Evolutionary conservation across 2,797 vertebrate species (phyloP).

Genomic region (Zenarchopterus dispar): DNA sequence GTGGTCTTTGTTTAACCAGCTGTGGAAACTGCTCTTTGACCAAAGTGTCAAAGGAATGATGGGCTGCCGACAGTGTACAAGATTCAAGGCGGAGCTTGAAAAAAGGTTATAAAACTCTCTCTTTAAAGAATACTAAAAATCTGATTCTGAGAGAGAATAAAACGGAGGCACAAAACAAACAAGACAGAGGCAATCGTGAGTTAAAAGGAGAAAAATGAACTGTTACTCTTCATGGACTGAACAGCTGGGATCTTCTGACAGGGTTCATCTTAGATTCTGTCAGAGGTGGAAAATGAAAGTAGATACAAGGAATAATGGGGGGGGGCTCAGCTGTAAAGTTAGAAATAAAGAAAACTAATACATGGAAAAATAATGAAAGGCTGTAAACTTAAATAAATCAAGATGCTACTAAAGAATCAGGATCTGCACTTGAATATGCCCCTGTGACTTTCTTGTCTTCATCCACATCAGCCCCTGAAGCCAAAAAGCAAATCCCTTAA

Average conservation of each 20-base stretch:
- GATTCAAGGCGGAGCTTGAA: conserved; percentile 7
- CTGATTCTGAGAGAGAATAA: not conserved
- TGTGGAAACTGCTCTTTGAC: conserved; percentile 69
- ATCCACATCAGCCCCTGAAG: conserved; percentile 41
- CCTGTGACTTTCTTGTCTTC: conserved; percentile 39
- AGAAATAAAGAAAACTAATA: not conserved
- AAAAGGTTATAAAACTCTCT: conserved; percentile 30
- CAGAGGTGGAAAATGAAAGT: conserved; percentile 2
- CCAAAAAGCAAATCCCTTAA: conserved; percentile 32
- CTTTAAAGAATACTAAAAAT: not conserved
- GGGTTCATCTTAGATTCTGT: conserved; percentile 8
- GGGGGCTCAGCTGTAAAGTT: not conserved
- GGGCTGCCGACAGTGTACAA: conserved; percentile 18
- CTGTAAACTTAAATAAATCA: conserved; percentile 12
- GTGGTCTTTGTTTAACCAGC: conserved; percentile 82
- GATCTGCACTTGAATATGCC: conserved; percentile 31
- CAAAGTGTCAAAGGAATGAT: conserved; percentile 65
- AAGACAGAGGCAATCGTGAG: conserved; percentile 21
- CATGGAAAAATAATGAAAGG: conserved; percentile 3
- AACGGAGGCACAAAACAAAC: not conserved
- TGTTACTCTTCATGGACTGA: no score
- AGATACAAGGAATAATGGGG: no score
- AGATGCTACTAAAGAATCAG: conserved; percentile 22
- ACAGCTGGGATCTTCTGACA: not conserved
- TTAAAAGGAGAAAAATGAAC: not conserved